Evolutionary conservation across 2,888 invertebrate species (phyloP), one percentile per base, ranked within the genome.

Genomic region (Antheraea assamensis): DNA sequence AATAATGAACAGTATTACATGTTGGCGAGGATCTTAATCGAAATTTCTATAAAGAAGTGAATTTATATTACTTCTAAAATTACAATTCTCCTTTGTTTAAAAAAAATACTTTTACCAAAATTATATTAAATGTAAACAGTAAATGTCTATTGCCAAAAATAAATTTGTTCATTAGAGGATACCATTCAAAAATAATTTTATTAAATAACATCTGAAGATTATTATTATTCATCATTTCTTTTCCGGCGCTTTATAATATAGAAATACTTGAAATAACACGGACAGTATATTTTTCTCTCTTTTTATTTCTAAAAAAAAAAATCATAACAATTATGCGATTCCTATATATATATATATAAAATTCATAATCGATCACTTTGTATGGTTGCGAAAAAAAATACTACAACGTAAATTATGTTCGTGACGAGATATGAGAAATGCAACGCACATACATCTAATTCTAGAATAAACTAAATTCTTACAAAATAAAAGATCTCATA

Each of bases 161-260:
- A n/a, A 55, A 55, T 55, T n/a, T 55, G 55, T 55, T n/a, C 24
- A n/a, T 21, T 21, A 55, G 17, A 49, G 49, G 19, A 55, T n/a
- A 52, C 8, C n/a, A 55, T 55, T 17, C 13, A 49, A 49, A 24
- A 55, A 55, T 7, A 55, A 55, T n/a, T n/a, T 55, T 55, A 55
- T 55, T 55, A 24, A 55, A 8, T 55, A n/a, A n/a, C 21, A 21
- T n/a, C 55, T n/a, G 49, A 19, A 17, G n/a, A n/a, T n/a, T n/a
- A n/a, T n/a, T n/a, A n/a, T n/a, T n/a, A 3, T 2, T 0, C 4
- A 19, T 52, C 3, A 0, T n/a, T 0, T n/a, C n/a, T 55, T n/a
- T 55, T 24, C 24, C 55, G 49, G 19, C 0, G 21, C n/a, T n/a
- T 55, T n/a, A 55, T 55, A 55, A 55, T 52, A 3, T 19, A 2